phyloP scores from a whole-genome alignment of 1,140 invertebrate genomes.

The Drosophila orena region DNA sequence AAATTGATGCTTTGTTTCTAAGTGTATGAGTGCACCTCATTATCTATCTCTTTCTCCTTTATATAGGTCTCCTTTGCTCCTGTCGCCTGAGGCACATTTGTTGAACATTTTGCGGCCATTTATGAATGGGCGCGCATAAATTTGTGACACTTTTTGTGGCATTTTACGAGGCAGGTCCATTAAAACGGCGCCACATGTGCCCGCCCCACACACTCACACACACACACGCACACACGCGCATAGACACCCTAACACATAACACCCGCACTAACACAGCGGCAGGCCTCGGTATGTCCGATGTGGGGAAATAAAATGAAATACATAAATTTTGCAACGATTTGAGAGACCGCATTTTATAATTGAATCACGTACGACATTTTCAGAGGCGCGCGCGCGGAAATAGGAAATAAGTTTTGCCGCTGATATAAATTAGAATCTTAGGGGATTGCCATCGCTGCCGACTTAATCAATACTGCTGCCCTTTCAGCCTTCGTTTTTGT shows the following conservation, averaged over 20 bases:
- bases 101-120: slow-evolving; percentile 54
- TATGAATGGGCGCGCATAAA: slow-evolving; percentile 74
- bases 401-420: slow-evolving; percentile 81
- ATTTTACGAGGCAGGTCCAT: slow-evolving; percentile 81
- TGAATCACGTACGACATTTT: slow-evolving; percentile 84
- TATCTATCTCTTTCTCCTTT: slow-evolving; percentile 1
- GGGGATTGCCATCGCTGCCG: slow-evolving; percentile 60
- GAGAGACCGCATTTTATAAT: slow-evolving; percentile 84
- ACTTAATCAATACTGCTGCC: slow-evolving; percentile 70
- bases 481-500: not conserved
- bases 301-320: slow-evolving; percentile 83
- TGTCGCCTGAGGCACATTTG: slow-evolving; percentile 49
- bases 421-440: slow-evolving; percentile 84
- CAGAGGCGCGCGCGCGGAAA: slow-evolving; percentile 58
- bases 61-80: not conserved
- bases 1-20: not conserved
- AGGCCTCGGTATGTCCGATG: slow-evolving; percentile 46
- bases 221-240: slow-evolving; percentile 18
- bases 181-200: slow-evolving; percentile 77
- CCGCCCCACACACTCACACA: slow-evolving; percentile 23
- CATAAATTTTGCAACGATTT: slow-evolving; percentile 85
- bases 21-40: slow-evolving; percentile 13
- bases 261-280: slow-evolving; percentile 12
- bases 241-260: slow-evolving; percentile 25
- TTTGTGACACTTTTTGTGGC: slow-evolving; percentile 76